Percentiles rank a stretch among this genome's conserved stretches.
phyloP scores from a whole-genome alignment of 2,113 vertebrate genomes.

The Hypocryptadius cinnamomeus region DNA sequence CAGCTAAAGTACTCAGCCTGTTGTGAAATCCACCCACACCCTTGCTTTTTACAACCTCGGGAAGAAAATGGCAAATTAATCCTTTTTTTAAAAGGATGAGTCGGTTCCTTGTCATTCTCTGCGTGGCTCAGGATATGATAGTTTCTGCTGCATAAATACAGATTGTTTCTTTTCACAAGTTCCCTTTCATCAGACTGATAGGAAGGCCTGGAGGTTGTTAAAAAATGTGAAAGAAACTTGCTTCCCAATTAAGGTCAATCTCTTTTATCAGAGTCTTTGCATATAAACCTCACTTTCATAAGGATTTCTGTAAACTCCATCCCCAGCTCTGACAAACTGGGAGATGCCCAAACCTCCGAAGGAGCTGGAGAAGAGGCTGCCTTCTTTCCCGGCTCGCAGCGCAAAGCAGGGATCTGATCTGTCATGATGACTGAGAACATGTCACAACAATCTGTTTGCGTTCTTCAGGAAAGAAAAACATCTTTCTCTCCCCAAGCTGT shows the following conservation, averaged over 20 bases:
- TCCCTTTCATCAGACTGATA: slow-evolving; percentile 46
- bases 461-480: slow-evolving; percentile 70
- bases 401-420: slow-evolving; percentile 63
- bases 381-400: slow-evolving; percentile 1
- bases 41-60: slow-evolving; percentile 9
- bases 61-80: slow-evolving; percentile 49
- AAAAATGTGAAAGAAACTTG: slow-evolving; percentile 45
- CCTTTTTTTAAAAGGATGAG: slow-evolving; percentile 30
- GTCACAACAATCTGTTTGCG: slow-evolving; percentile 74
- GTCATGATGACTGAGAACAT: slow-evolving; percentile 73
- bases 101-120: slow-evolving; percentile 22
- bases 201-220: slow-evolving; percentile 40
- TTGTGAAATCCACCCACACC: slow-evolving; percentile 31
- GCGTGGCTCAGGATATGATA: background rate
- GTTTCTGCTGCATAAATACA: slow-evolving; percentile 42
- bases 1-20: background rate
- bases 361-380: slow-evolving; percentile 31
- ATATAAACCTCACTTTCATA: slow-evolving; percentile 42
- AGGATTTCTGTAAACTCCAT: slow-evolving; percentile 51
- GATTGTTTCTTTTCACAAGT: slow-evolving; percentile 42
- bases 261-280: slow-evolving; percentile 50
- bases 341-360: slow-evolving; percentile 51
- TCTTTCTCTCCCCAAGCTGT: slow-evolving; percentile 69
- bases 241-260: slow-evolving; percentile 41
- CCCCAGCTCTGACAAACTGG: slow-evolving; percentile 35